Base-by-base conservation (phyloP, 2,888 invertebrate genomes). In the Crocallis elinguaria region DNA sequence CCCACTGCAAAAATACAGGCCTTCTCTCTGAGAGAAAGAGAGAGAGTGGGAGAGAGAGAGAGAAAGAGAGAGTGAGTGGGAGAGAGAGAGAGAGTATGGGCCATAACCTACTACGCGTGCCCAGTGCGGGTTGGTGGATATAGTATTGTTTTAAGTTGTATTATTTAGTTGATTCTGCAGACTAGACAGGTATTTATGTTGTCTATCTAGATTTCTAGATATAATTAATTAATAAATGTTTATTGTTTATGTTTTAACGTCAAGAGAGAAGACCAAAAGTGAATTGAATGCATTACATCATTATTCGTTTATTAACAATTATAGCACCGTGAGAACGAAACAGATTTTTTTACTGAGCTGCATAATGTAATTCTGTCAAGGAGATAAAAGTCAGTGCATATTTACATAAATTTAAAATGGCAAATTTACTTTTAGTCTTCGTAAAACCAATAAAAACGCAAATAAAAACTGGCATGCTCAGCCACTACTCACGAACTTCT, bases 401-500 rank as follows among this genome's bases (percentile, higher is more conserved):
- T 23, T 23, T 23, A n/a, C n/a, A 14, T 13, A 17, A 27, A 6
- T 16, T 27, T 16, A 23, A 6, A 11, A 7, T 12, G 1, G 16
- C 0, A 21, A 30, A 52, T 42, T 42, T 44, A 55, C 57, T 67
- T 68, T 67, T 62, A 65, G 56, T 56, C 64, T 56, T 50, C 52
- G 35, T 36, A 14, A 57, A 69, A 73, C 59, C 71, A 77, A 73
- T 67, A 67, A 81, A 75, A 70, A 68, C 49, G 87, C 87, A 88
- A 83, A 89, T 76, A 77, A 82, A 73, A 84, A 48, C 75, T 79
- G 86, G 86, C 91, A 90, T 89, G 89, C 90, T 72, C 81, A 88
- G 91, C 90, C 82, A 75, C 91, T 91, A 91, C 91, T 91, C 91
- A 91, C 91, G 81, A 91, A 82, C 81, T 75, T 76, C 81, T 83